phyloP scores from a whole-genome alignment of 2,113 vertebrate genomes.

The Noturus placidus region DNA sequence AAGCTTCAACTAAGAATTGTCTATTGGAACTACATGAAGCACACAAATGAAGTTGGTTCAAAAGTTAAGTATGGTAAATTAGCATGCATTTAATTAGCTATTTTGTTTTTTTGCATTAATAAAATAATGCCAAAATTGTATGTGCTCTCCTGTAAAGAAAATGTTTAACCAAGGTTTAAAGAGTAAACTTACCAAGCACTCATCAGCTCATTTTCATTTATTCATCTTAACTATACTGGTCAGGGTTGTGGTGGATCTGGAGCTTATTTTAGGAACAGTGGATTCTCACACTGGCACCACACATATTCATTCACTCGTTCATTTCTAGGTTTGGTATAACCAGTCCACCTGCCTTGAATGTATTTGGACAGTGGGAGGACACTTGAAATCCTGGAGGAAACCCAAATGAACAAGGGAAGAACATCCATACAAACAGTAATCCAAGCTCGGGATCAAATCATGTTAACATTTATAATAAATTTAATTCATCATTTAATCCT shows the following conservation, averaged over 20 bases:
- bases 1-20: background rate
- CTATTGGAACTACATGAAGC: background rate
- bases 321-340: background rate
- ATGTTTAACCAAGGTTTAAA: background rate
- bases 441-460: too few species aligned
- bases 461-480: too few species aligned
- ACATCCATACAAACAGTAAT: too few species aligned
- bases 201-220: background rate
- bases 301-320: background rate
- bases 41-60: background rate
- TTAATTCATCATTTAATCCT: too few species aligned
- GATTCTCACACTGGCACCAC: background rate
- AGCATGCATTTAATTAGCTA: background rate
- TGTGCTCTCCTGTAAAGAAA: background rate
- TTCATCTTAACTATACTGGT: background rate
- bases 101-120: background rate
- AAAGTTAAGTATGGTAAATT: background rate
- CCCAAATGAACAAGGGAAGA: too few species aligned
- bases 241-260: background rate
- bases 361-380: too few species aligned
- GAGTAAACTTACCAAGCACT: background rate
- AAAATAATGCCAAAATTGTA: background rate
- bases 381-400: too few species aligned
- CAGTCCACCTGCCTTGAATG: too few species aligned
- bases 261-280: background rate